Evolutionary conservation across 23 tunicate species (phyloP), one percentile per base, ranked within the genome.

Genomic region (Botrylloides violaceus): DNA sequence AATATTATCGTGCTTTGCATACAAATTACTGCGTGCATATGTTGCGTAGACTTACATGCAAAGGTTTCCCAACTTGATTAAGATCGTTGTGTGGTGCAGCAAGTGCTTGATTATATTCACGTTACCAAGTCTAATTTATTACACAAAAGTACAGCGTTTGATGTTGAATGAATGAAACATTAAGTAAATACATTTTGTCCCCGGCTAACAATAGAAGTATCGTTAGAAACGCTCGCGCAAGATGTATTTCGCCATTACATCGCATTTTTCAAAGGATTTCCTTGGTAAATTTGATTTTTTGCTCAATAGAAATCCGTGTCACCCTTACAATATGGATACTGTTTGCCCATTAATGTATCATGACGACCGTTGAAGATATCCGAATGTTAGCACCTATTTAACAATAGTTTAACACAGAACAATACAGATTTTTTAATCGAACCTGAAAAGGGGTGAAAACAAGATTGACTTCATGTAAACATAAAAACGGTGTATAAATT

Each of bases 321-420:
- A 43, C 53, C 9, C 15, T 15, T 15, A 15, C 53, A 43, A 7
- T 7, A 43, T 43, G 9, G 53, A 43, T 43, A 43, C 53, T 43
- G 53, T 43, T 43, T 43, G 53, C 53, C 53, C 53, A 43, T 43
- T 43, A 43, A 43, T 43, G 53, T 43, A 43, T 43, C 53, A 43
- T 43, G 53, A 15, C 15, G 53, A 43, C 53, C 53, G 53, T 43
- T 43, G 53, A 43, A 43, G 53, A 15, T 43, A 43, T 43, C 53
- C 53, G 53, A 43, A 43, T 43, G 53, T 43, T 43, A 43, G 15
- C 53, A 43, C 53, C 53, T 43, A 7, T 43, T 9, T 43, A 7
- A 43, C 53, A 43, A 43, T 43, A 43, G 53, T 43, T 43, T 7
- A 43, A 43, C 53, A 43, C 53, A 15, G 53, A n/a, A 43, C 53